These are phyloP conservation scores for Mesaphorura yosii DNA, from an alignment of 1,140 invertebrate species.

Conservation along the genomic window DNA sequence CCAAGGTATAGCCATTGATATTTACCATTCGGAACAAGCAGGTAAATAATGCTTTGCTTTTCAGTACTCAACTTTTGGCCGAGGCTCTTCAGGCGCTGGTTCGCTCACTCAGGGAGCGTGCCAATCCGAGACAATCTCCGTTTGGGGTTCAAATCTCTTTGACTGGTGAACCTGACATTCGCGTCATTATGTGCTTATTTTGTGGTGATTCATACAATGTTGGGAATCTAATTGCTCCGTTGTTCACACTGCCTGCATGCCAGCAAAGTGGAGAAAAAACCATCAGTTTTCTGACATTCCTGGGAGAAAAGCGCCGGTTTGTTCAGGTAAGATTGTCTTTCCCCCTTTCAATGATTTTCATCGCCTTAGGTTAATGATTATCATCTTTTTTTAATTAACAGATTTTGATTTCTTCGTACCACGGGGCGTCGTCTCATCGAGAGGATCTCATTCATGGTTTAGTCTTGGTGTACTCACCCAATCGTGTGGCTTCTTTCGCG, in stretches of 20 bases:
- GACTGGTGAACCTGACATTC: constrained; percentile 36
- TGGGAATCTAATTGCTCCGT: constrained; percentile 74
- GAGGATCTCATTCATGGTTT: constrained; percentile 91
- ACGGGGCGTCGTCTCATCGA: constrained; percentile 80
- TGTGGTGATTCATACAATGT: constrained; percentile 90
- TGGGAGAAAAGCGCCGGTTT: constrained; percentile 55
- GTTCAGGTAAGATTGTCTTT: constrained; percentile 23
- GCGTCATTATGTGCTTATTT: constrained; percentile 92
- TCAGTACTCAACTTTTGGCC: constrained; percentile 52
- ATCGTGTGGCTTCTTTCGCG: constrained; percentile 84
- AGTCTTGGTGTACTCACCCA: constrained; percentile 88
- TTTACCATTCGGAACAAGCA: no score
- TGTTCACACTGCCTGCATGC: constrained; percentile 76
- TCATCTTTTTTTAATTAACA: constrained; percentile 40
- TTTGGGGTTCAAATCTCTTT: constrained; percentile 26
- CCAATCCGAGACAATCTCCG: constrained; percentile 25
- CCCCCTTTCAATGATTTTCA: neutral
- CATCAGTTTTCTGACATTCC: constrained; percentile 78
- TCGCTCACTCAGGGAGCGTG: constrained; percentile 37
- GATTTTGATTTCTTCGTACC: constrained; percentile 89
- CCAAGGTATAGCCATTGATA: constrained; percentile 10
- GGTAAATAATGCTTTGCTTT: constrained; percentile 42
- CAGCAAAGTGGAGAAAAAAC: constrained; percentile 74
- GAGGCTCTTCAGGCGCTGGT: constrained; percentile 63
- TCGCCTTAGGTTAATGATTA: neutral